Evolutionary conservation across 1,140 invertebrate genomes (phyloP).

Genomic region (Papilio glaucus): DNA sequence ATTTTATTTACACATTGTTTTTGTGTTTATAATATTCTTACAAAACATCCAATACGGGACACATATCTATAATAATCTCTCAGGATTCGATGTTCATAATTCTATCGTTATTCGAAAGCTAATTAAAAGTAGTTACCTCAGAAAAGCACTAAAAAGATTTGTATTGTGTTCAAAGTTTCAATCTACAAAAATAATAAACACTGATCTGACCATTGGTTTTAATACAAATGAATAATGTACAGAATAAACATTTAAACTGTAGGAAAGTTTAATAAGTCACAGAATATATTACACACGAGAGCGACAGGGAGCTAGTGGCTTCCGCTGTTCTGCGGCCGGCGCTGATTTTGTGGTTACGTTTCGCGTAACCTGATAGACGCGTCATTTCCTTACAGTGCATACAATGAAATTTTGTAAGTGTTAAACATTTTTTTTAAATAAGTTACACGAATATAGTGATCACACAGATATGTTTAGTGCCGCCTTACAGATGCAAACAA

Average conservation of each 20-base stretch:
- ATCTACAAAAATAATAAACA: constrained; percentile 1
- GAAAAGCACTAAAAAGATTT: too few species aligned
- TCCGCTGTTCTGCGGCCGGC: constrained; percentile 76
- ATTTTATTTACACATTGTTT: constrained; percentile 23
- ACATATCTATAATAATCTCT: too few species aligned
- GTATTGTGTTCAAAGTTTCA: too few species aligned
- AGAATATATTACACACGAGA: constrained; percentile 52
- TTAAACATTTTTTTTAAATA: background rate
- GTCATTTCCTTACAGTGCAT: constrained; percentile 61
- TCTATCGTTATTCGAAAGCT: too few species aligned
- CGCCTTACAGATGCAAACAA: too few species aligned
- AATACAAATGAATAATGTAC: background rate
- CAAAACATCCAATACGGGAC: too few species aligned
- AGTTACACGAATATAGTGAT: too few species aligned
- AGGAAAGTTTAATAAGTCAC: constrained; percentile 60
- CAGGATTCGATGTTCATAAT: too few species aligned
- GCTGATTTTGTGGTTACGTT: constrained; percentile 80
- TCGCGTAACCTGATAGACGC: constrained; percentile 78
- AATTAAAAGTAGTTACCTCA: too few species aligned
- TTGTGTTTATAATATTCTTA: too few species aligned
- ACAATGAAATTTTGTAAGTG: constrained; percentile 46
- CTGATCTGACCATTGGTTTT: constrained; percentile 1
- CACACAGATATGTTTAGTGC: too few species aligned
- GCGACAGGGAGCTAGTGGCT: constrained; percentile 59
- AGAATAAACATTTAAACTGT: constrained; percentile 39